phyloP scores from a whole-genome alignment of 2,888 invertebrate genomes.

The Drosophila ezoana region DNA sequence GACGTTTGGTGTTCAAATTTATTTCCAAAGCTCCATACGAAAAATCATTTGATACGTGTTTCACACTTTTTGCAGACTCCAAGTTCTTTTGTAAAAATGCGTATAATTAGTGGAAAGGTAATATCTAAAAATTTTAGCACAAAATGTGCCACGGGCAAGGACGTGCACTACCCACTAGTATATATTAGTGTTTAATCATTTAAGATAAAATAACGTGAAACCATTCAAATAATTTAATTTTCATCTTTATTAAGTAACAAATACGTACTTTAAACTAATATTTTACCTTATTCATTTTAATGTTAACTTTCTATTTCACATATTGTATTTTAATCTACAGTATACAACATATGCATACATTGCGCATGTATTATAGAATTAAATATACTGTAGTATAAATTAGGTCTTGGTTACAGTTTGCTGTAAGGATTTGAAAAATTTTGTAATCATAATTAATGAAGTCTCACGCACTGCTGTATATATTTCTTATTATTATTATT shows the following conservation, averaged over 20 bases:
- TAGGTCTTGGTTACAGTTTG: slow-evolving; percentile 14
- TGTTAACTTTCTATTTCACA: slow-evolving; percentile 84
- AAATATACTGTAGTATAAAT: slow-evolving; percentile 19
- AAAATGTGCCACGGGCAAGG: no score
- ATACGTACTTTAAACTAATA: slow-evolving; percentile 55
- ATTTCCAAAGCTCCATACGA: no score
- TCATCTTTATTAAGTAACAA: slow-evolving; percentile 57
- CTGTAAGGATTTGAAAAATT: slow-evolving; percentile 10
- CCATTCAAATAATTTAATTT: slow-evolving; percentile 25
- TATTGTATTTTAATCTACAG: slow-evolving; percentile 70
- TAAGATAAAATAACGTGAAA: background rate
- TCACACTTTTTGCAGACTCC: no score
- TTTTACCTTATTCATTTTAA: slow-evolving; percentile 78
- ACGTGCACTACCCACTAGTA: no score
- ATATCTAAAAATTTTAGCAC: no score
- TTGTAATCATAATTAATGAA: background rate
- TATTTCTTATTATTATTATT: no score
- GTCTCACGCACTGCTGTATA: no score
- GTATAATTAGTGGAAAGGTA: no score
- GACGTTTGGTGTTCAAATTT: no score
- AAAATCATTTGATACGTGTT: no score
- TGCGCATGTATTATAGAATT: slow-evolving; percentile 5
- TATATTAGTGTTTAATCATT: background rate
- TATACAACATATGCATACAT: slow-evolving; percentile 23
- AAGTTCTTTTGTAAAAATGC: no score